Conservation (phyloP, 2,888 invertebrate genomes). For the Plebejus melissa region DNA sequence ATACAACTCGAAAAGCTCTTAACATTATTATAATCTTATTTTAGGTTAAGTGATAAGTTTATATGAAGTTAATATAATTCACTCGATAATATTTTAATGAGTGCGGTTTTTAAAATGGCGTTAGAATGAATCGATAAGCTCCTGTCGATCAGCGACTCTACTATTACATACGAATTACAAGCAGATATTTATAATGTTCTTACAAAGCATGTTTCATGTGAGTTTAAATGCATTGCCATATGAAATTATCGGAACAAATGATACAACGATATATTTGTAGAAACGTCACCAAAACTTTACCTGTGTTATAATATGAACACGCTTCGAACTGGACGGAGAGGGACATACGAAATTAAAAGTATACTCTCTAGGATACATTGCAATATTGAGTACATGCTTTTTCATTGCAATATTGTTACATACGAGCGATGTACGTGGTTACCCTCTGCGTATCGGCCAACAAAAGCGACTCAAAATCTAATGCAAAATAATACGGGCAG, state of each 20-base stretch:
- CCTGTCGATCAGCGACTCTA: slow-evolving; percentile 25
- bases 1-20: slow-evolving; percentile 75
- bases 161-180: neutral
- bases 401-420: neutral
- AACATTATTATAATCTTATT: slow-evolving; percentile 64
- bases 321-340: slow-evolving; percentile 72
- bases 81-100: slow-evolving; percentile 55
- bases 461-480: slow-evolving; percentile 38
- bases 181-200: slow-evolving; percentile 3
- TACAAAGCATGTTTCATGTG: slow-evolving; percentile 20
- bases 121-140: slow-evolving; percentile 33
- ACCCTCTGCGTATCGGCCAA: slow-evolving; percentile 34
- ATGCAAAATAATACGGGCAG: slow-evolving; percentile 38
- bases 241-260: slow-evolving; percentile 3
- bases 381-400: slow-evolving; percentile 30
- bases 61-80: slow-evolving; percentile 45
- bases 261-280: slow-evolving; percentile 25
- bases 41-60: slow-evolving; percentile 58
- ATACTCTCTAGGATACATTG: slow-evolving; percentile 37
- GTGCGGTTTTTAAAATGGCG: slow-evolving; percentile 40
- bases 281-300: slow-evolving; percentile 48
- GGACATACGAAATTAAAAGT: slow-evolving; percentile 56
- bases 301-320: slow-evolving; percentile 63
- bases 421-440: slow-evolving; percentile 30
- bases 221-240: slow-evolving; percentile 10